These are phyloP conservation scores for Drosophila yooni DNA, from an alignment of 2,888 invertebrate genomes.

Conservation along the genomic window DNA sequence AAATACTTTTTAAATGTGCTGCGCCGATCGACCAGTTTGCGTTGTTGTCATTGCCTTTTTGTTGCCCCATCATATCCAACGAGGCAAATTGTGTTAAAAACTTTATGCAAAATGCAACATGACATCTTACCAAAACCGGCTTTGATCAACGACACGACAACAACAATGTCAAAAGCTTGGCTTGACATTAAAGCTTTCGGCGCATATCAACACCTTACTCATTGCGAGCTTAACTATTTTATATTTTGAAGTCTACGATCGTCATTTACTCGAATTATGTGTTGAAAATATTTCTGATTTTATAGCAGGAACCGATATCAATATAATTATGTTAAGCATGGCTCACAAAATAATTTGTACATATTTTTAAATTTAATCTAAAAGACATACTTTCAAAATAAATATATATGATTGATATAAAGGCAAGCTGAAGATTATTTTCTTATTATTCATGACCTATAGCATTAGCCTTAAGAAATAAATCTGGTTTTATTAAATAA, in stretches of 20 bases:
- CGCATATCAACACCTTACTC: not conserved
- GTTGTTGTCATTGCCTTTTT: conserved; percentile 14
- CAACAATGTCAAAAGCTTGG: conserved; percentile 6
- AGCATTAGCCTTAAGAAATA: not conserved
- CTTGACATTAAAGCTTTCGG: conserved; percentile 5
- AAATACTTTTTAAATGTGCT: conserved; percentile 46
- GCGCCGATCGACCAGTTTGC: conserved; percentile 48
- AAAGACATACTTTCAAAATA: not conserved
- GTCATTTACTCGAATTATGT: not conserved
- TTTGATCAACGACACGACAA: conserved; percentile 8
- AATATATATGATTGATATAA: not conserved
- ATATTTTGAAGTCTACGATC: not conserved
- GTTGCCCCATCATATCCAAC: conserved; percentile 10
- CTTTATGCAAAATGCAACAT: conserved; percentile 67
- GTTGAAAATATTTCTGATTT: not conserved
- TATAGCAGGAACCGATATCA: not conserved
- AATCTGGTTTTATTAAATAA: not conserved
- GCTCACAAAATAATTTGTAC: not conserved
- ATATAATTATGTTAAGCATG: not conserved
- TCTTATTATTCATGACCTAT: not conserved
- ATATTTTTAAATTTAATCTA: not conserved
- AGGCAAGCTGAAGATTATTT: not conserved
- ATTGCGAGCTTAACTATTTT: not conserved
- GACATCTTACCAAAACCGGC: conserved; percentile 62
- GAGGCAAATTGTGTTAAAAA: conserved; percentile 34